Evolutionary conservation across 2,888 invertebrate genomes (phyloP), one percentile per base, ranked within the genome.

Genomic region (Anorthoa munda): DNA sequence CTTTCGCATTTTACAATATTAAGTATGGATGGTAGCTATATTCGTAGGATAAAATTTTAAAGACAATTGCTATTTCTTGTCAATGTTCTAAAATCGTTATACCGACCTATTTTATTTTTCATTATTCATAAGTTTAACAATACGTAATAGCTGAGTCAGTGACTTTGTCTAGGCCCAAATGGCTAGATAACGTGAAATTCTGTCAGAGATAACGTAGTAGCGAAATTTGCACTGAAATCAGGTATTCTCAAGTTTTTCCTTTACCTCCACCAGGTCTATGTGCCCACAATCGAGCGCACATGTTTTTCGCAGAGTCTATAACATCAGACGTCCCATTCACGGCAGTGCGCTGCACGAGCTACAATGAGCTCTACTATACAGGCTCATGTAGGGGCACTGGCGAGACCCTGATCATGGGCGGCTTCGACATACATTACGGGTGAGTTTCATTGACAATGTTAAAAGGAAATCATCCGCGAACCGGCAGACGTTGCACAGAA

Each of bases 261-360:
- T n/a, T 39, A 5, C 18, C 39, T 45, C 1, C 12, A 23, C 48
- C 60, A 97, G 97, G 96, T 82, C 90, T 96, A 0, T 97, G 97
- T 79, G 96, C 97, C 31, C 97, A 97, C 89, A 96, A 96, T 69
- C 93, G 97, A 3, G 96, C 96, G 1, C 96, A 96, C 86, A 95
- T 96, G 94, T 97, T 94, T 87, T 97, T 97, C 89, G 89, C 96
- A 1, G 97, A 97, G 91, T 97, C 97, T 39, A 96, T 97, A 65
- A 93, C 90, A 71, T 95, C 96, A 0, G 82, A 85, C 9, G 93
- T 93, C 3, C 94, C 95, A 0, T 97, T 97, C 90, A 94, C 95
- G 0, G 96, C 96, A 1, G 94, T 96, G 2, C 89, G 95, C 0
- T 97, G 97, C 75, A 87, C 90, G 74, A 93, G 90, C 75, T 96